These are phyloP conservation scores for Oenanthe melanoleuca DNA, from an alignment of 2,113 vertebrate species.

Conservation along the genomic window DNA sequence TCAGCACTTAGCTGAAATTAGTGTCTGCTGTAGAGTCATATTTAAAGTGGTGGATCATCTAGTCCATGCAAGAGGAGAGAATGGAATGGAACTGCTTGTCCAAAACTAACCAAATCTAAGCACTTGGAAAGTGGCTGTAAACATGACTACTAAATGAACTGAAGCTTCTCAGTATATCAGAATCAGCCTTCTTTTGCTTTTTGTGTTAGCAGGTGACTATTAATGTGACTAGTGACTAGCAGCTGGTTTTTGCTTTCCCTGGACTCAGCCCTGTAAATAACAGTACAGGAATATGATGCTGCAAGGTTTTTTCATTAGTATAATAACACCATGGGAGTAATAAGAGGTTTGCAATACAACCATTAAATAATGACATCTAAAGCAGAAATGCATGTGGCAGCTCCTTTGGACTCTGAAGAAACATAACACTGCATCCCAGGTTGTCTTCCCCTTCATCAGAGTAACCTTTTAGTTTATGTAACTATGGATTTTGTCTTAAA, in stretches of 20 bases:
- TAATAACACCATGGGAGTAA: not conserved
- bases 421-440: accelerated
- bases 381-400: not conserved
- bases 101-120: not conserved
- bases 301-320: not conserved
- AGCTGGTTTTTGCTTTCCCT: not conserved
- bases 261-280: not conserved
- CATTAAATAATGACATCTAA: not conserved
- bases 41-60: not conserved
- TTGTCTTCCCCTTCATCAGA: not conserved
- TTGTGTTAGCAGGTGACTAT: not conserved
- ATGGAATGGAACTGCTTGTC: not conserved
- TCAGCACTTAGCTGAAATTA: not conserved
- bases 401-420: not conserved
- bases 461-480: not conserved
- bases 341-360: not conserved
- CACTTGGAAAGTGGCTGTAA: not conserved
- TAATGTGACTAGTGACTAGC: not conserved
- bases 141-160: not conserved
- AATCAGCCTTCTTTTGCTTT: not conserved
- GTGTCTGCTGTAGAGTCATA: not conserved
- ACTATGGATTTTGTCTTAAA: not conserved
- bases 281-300: not conserved
- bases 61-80: not conserved
- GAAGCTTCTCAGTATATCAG: not conserved